Percentiles rank a stretch among this genome's conserved stretches.
phyloP scores from a whole-genome alignment of 2,888 invertebrate species.

The Pheosia tremula region DNA sequence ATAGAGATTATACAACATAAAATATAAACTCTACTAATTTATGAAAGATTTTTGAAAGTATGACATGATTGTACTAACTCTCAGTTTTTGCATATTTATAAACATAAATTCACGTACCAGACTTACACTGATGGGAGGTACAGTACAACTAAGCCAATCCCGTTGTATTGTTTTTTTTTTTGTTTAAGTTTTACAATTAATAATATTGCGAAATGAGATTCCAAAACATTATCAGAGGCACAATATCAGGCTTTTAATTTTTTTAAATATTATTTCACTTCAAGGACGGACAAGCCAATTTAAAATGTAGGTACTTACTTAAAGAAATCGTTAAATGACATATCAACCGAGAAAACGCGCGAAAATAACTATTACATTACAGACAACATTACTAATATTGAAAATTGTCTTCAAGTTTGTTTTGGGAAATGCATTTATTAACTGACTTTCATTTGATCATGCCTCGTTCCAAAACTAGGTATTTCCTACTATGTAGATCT shows the following conservation, averaged over 20 bases:
- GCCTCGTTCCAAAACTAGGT: too few relatives aligned
- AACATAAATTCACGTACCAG: too few relatives aligned
- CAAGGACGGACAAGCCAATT: slow-evolving; percentile 76
- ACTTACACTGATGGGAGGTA: too few relatives aligned
- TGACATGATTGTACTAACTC: background rate
- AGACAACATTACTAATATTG: slow-evolving; percentile 28
- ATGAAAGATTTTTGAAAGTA: too few relatives aligned
- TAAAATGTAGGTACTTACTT: slow-evolving; percentile 27
- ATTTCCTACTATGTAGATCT: too few relatives aligned
- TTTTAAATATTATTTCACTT: slow-evolving; percentile 54
- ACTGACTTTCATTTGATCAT: too few relatives aligned
- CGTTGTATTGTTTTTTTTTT: slow-evolving; percentile 12
- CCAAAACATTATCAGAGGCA: slow-evolving; percentile 70
- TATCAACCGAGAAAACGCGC: slow-evolving; percentile 21
- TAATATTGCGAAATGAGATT: slow-evolving; percentile 61
- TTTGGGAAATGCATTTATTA: slow-evolving; percentile 5
- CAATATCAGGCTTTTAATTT: slow-evolving; percentile 72
- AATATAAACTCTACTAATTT: too few relatives aligned
- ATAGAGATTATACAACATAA: background rate
- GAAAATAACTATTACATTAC: slow-evolving; percentile 25
- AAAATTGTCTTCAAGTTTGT: slow-evolving; percentile 23
- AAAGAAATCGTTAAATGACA: slow-evolving; percentile 25
- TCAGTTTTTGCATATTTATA: background rate
- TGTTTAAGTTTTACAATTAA: slow-evolving; percentile 29
- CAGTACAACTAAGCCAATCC: slow-evolving; percentile 17